Evolutionary conservation across 2,888 invertebrate species (phyloP).

Genomic region (Cepaea hortensis): DNA sequence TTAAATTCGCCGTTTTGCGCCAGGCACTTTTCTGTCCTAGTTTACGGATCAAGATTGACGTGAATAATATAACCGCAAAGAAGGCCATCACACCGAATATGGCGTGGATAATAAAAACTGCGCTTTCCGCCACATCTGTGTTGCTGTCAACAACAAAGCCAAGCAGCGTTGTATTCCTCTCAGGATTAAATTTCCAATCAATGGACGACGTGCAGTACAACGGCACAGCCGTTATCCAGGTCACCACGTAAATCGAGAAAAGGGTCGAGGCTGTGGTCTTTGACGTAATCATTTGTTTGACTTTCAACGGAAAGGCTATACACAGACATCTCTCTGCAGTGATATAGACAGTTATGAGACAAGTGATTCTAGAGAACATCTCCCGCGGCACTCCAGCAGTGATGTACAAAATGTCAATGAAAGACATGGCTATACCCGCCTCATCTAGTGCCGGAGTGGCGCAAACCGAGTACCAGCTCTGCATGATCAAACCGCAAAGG

Average conservation of each 20-base stretch:
- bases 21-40: not conserved
- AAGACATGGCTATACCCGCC: not conserved
- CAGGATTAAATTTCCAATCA: slow-evolving; percentile 15
- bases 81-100: not conserved
- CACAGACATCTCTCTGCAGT: slow-evolving; percentile 17
- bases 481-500: not conserved
- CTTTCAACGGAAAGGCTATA: not conserved
- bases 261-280: not conserved
- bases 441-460: not conserved
- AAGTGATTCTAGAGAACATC: slow-evolving; percentile 1
- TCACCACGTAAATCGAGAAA: not conserved
- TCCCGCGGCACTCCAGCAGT: not conserved
- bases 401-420: not conserved
- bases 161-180: not conserved
- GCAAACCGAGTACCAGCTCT: not conserved
- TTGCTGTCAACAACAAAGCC: not conserved
- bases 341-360: not conserved
- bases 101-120: not conserved
- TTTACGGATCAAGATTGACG: not conserved
- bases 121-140: not conserved
- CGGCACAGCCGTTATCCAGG: not conserved
- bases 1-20: not conserved
- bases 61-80: slow-evolving; percentile 1
- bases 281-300: slow-evolving; percentile 9
- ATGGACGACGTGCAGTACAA: not conserved